These are phyloP conservation scores for Zosterops borbonicus DNA, from an alignment of 2,113 vertebrate species.

Conservation along the genomic window DNA sequence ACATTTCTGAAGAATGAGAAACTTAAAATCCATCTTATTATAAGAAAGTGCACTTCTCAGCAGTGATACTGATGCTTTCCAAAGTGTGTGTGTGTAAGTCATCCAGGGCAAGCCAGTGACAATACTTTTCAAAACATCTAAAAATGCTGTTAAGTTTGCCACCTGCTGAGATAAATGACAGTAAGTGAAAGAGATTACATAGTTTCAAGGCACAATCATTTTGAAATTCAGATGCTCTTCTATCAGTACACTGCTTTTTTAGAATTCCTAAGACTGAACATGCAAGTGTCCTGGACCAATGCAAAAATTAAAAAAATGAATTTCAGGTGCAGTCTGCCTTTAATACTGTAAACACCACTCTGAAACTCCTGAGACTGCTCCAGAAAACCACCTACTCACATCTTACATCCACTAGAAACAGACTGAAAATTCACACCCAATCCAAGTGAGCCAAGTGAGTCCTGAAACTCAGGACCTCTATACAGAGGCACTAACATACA, in stretches of 20 bases:
- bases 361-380: background rate
- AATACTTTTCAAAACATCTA: background rate
- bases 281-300: background rate
- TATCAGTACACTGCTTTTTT: background rate
- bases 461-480: background rate
- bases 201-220: background rate
- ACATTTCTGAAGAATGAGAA: background rate
- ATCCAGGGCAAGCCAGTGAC: background rate
- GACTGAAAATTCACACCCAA: background rate
- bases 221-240: background rate
- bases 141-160: background rate
- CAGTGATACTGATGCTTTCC: background rate
- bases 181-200: background rate
- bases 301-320: background rate
- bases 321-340: background rate
- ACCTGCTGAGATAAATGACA: background rate
- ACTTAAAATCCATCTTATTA: background rate
- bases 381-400: background rate
- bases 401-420: background rate
- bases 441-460: background rate
- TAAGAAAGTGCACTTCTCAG: background rate
- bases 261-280: background rate
- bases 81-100: background rate
- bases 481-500: background rate
- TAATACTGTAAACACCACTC: background rate